phyloP scores from a whole-genome alignment of 1,140 invertebrate genomes.

The Drosophila subpulchrella region DNA sequence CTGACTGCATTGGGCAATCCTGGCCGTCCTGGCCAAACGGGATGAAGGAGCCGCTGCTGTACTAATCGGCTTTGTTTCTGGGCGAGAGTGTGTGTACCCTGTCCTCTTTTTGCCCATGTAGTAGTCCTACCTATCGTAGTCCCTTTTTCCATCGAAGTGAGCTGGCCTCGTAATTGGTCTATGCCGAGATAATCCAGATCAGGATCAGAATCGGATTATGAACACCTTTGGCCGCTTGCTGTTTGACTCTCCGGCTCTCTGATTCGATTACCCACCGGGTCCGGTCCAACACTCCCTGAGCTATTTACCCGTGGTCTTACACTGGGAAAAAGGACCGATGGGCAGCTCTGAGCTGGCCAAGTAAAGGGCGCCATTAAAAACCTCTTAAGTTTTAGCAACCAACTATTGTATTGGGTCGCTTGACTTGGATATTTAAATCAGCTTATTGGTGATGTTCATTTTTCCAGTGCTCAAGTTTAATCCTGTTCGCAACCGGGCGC shows the following conservation, averaged over 20 bases:
- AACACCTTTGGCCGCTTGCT: slow-evolving; percentile 37
- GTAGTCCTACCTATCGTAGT: background rate
- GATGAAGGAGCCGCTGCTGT: background rate
- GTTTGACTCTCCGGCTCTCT: slow-evolving; percentile 6
- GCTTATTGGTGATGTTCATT: background rate
- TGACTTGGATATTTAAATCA: slow-evolving; percentile 3
- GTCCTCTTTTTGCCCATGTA: background rate
- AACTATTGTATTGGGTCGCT: too few relatives aligned
- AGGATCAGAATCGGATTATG: slow-evolving; percentile 31
- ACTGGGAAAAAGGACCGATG: background rate
- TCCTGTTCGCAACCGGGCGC: background rate
- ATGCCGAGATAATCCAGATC: slow-evolving; percentile 38
- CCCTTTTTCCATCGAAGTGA: background rate
- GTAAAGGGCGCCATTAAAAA: too few relatives aligned
- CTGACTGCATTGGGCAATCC: slow-evolving; percentile 10
- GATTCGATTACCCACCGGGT: slow-evolving; percentile 14
- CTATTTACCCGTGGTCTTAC: background rate
- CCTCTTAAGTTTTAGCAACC: too few relatives aligned
- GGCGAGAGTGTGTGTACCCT: background rate
- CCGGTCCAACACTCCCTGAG: background rate
- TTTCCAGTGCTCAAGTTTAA: background rate
- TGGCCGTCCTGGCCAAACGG: background rate
- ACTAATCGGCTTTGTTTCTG: slow-evolving; percentile 39
- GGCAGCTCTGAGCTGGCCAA: background rate
- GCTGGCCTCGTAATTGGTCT: slow-evolving; percentile 17